A percentile compares a stretch with the other conserved stretches of the same genome.
Evolutionary conservation across 1,140 invertebrate species (phyloP).

Genomic region (Euwallacea fornicatus): DNA sequence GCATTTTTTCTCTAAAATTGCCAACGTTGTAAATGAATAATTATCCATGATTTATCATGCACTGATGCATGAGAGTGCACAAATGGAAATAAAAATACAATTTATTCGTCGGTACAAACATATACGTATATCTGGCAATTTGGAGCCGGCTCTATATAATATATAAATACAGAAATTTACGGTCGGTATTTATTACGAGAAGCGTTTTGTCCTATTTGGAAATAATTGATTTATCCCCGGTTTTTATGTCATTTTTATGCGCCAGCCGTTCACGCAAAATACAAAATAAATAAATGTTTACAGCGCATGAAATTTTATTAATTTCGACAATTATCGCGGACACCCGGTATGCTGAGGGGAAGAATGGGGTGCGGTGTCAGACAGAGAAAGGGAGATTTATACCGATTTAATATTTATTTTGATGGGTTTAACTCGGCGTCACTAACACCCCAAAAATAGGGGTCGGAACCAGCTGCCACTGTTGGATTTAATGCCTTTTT

Average conservation of each 20-base stretch:
- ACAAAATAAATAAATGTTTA: neutral
- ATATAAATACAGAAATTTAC: slow-evolving; percentile 25
- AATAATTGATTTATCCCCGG: slow-evolving; percentile 22
- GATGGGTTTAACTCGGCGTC: slow-evolving; percentile 55
- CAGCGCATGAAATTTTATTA: neutral
- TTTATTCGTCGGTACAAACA: slow-evolving; percentile 2
- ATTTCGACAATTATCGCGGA: neutral
- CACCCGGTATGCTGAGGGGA: neutral
- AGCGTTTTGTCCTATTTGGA: slow-evolving; percentile 23
- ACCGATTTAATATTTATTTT: slow-evolving; percentile 57
- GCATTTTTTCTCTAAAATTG: too few relatives aligned
- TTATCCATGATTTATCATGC: too few relatives aligned
- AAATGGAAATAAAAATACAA: slow-evolving; percentile 1
- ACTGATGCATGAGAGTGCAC: too few relatives aligned
- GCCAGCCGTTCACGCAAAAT: neutral
- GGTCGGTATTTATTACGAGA: slow-evolving; percentile 10
- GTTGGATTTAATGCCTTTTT: slow-evolving; percentile 48
- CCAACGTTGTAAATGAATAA: too few relatives aligned
- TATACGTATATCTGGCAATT: slow-evolving; percentile 1
- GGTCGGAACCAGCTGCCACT: slow-evolving; percentile 49
- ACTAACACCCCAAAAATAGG: slow-evolving; percentile 48
- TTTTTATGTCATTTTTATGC: slow-evolving; percentile 14
- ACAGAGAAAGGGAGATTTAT: slow-evolving; percentile 46
- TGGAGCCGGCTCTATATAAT: slow-evolving; percentile 6
- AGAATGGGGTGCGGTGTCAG: neutral